phyloP scores from a whole-genome alignment of 2,113 vertebrate genomes.

The Oxygymnocypris stewartii region DNA sequence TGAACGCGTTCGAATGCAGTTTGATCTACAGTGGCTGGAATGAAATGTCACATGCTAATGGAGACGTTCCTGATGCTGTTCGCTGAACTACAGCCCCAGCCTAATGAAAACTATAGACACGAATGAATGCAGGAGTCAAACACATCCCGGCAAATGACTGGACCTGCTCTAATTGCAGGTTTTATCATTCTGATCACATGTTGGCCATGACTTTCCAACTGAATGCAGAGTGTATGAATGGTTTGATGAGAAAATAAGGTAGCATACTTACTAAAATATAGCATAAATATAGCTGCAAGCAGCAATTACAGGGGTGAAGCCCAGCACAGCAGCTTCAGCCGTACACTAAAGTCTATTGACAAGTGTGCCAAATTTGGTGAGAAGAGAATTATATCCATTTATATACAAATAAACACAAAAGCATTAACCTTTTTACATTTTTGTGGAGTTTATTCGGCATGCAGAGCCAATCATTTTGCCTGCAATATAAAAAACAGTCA shows the following conservation, averaged over 20 bases:
- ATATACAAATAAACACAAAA: too few species aligned
- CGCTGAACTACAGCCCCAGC: not conserved
- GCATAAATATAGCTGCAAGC: not conserved
- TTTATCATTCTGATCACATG: not conserved
- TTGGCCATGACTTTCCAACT: conserved; percentile 13
- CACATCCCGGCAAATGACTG: too few species aligned
- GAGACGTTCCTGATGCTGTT: not conserved
- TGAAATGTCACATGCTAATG: not conserved
- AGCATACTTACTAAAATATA: not conserved
- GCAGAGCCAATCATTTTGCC: not conserved
- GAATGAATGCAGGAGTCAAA: too few species aligned
- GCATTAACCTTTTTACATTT: too few species aligned
- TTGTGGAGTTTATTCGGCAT: too few species aligned
- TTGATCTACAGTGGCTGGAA: not conserved
- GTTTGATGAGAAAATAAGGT: too few species aligned
- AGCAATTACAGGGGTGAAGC: not conserved
- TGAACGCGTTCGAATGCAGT: not conserved
- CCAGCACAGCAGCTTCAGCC: not conserved
- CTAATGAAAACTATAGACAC: not conserved
- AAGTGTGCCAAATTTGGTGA: too few species aligned
- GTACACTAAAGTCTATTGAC: too few species aligned
- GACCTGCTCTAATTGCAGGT: too few species aligned
- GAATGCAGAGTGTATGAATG: not conserved
- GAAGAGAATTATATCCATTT: too few species aligned
- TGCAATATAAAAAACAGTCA: not conserved